Evolutionary conservation across 2,113 vertebrate species (phyloP).

Genomic region (Acinonyx jubatus): DNA sequence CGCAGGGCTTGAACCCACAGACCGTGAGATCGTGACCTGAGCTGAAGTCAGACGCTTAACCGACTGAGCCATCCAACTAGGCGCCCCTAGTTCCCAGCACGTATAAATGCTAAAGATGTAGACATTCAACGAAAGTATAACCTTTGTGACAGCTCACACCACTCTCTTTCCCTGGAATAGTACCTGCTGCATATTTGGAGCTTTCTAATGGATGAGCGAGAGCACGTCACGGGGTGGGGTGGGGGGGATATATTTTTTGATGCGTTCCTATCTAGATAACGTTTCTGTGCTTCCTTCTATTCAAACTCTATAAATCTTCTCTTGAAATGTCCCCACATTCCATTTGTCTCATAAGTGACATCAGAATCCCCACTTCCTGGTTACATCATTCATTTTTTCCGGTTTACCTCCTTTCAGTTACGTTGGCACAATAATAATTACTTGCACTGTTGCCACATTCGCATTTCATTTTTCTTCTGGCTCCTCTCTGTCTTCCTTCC

Average conservation of each 20-base stretch:
- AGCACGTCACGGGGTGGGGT: too few species aligned
- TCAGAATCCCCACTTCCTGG: not conserved
- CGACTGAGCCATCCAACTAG: too few species aligned
- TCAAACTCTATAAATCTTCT: not conserved
- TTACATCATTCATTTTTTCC: not conserved
- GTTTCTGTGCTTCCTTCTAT: fast-evolving
- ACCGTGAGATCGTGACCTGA: too few species aligned
- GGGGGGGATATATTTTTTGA: not conserved
- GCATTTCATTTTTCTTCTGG: not conserved
- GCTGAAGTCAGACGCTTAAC: too few species aligned
- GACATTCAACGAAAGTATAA: not conserved
- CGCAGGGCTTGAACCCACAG: too few species aligned
- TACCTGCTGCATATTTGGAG: not conserved
- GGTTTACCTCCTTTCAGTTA: not conserved
- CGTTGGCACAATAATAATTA: fast-evolving
- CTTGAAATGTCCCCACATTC: not conserved
- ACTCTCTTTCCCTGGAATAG: not conserved
- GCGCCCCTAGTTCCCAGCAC: not conserved
- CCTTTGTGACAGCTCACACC: not conserved
- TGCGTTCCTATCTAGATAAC: not conserved
- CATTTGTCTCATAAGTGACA: not conserved
- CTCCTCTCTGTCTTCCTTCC: not conserved
- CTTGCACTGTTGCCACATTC: not conserved
- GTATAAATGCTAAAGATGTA: not conserved
- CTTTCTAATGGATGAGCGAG: not conserved